Evolutionary conservation across 2,113 vertebrate species (phyloP).

Genomic region (Rhinopithecus roxellana): DNA sequence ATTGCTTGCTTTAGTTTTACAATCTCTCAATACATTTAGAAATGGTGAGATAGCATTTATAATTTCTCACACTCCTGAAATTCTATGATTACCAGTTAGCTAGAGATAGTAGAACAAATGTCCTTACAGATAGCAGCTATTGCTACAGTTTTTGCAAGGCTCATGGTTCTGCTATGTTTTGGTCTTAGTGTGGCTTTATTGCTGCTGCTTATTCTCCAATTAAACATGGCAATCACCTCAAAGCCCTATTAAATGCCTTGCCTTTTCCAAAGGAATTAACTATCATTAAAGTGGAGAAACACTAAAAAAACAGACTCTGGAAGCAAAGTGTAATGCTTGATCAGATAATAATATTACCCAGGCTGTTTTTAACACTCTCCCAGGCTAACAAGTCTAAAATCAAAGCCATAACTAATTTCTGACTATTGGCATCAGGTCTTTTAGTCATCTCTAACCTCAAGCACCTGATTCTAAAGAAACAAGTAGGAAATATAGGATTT

Average conservation of each 20-base stretch:
- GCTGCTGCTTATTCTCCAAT: neutral
- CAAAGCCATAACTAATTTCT: neutral
- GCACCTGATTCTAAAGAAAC: neutral
- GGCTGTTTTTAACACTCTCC: neutral
- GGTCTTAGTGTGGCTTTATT: neutral
- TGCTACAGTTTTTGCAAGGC: neutral
- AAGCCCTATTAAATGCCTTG: neutral
- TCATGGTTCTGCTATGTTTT: neutral
- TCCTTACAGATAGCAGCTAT: neutral
- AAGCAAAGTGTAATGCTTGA: neutral
- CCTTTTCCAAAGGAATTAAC: neutral
- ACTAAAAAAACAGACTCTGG: neutral
- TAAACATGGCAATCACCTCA: neutral
- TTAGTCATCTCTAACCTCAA: neutral
- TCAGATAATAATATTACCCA: neutral
- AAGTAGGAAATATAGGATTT: neutral
- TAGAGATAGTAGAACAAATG: neutral
- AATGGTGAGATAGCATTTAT: neutral
- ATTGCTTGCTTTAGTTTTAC: neutral
- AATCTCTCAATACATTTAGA: neutral
- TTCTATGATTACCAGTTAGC: neutral
- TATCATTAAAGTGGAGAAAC: neutral
- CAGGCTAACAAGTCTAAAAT: neutral
- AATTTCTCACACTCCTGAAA: neutral
- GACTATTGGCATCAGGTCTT: neutral